Evolutionary conservation across 2,113 vertebrate species (phyloP).

Genomic region (Delphinus delphis): DNA sequence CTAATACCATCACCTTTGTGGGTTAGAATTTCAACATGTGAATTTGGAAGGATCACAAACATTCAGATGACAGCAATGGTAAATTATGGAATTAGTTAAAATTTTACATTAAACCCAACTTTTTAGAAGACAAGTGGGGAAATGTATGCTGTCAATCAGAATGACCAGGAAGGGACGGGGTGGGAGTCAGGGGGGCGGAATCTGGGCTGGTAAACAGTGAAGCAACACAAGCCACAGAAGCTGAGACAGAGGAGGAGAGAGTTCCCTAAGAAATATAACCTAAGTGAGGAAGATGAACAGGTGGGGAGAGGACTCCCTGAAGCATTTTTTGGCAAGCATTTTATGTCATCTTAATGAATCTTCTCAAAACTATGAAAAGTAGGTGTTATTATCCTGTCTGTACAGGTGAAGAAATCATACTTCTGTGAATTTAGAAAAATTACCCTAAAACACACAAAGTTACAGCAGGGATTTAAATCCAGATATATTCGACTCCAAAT

Average conservation of each 20-base stretch:
- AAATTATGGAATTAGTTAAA: background rate
- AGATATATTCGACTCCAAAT: background rate
- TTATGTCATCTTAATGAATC: background rate
- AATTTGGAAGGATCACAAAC: background rate
- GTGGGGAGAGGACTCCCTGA: background rate
- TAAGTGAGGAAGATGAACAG: background rate
- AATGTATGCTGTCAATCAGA: background rate
- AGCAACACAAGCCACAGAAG: background rate
- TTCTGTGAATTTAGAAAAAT: background rate
- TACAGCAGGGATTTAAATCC: background rate
- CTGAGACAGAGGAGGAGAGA: background rate
- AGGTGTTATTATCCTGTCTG: background rate
- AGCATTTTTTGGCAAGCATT: background rate
- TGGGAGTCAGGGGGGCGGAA: accelerated
- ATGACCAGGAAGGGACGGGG: background rate
- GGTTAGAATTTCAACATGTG: background rate
- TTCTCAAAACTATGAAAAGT: background rate
- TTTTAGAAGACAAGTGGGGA: background rate
- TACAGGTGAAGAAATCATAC: background rate
- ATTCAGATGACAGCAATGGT: background rate
- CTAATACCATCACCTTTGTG: background rate
- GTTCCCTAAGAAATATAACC: background rate
- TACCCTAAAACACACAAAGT: background rate
- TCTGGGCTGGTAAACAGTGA: background rate
- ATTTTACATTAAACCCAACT: background rate